phyloP scores from a whole-genome alignment of 2,113 vertebrate species.

The Oreocharis arfaki region DNA sequence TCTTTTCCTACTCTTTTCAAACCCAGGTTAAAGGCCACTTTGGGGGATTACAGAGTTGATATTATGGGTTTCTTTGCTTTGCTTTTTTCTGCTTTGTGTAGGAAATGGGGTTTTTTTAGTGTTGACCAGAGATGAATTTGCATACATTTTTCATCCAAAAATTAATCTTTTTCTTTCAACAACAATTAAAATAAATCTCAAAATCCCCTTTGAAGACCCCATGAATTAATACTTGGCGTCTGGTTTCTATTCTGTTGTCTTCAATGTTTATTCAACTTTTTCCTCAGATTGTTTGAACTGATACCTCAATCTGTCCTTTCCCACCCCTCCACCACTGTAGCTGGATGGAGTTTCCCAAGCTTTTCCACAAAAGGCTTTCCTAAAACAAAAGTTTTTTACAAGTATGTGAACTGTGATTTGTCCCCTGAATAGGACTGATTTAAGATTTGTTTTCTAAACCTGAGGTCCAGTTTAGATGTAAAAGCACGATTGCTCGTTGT shows the following conservation, averaged over 20 bases:
- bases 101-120: background rate
- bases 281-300: conserved; percentile 55
- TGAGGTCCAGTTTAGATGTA: conserved; percentile 40
- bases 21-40: background rate
- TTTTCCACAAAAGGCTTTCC: conserved; percentile 23
- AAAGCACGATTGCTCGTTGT: conserved; percentile 18
- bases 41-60: background rate
- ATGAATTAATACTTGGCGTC: conserved; percentile 47
- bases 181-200: conserved; percentile 56
- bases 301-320: conserved; percentile 53
- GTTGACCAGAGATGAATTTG: conserved; percentile 26
- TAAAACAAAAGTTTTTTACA: conserved; percentile 29
- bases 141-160: conserved; percentile 43
- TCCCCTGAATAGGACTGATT: conserved; percentile 33
- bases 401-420: conserved; percentile 47
- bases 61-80: background rate
- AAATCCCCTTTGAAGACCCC: conserved; percentile 45
- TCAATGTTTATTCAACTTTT: conserved; percentile 62
- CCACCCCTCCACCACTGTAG: conserved; percentile 54
- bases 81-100: background rate
- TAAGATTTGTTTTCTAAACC: conserved; percentile 56
- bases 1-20: background rate
- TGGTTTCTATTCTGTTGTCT: conserved; percentile 69
- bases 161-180: conserved; percentile 54
- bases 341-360: conserved; percentile 44